Base-by-base conservation (phyloP, 2,888 invertebrate genomes). In the Dilophus febrilis region DNA sequence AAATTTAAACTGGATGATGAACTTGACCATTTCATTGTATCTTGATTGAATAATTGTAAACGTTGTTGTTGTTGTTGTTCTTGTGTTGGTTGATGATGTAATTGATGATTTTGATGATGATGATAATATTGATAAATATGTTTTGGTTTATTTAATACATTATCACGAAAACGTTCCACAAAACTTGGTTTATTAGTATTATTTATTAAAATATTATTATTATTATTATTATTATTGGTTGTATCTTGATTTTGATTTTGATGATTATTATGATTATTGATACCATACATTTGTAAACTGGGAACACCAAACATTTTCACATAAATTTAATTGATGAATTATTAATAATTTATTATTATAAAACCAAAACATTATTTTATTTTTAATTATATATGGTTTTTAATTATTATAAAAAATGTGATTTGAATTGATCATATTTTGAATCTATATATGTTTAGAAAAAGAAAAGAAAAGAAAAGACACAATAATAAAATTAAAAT, bases 261-360 rank as follows among this genome's bases (percentile, higher is more conserved):
- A 33, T 32, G 37, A 16, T 34, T 42, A 19, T 32, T 44, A 39
- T 32, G 41, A 32, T 55, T 56, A 44, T n/a, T n/a, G n/a, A 58
- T 48, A 49, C 56, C 58, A 53, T 59, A 57, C 46, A 57, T 54
- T 49, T 58, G 58, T 35, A 53, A 53, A 49, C 53, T 56, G 12
- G 57, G 49, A 46, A 59, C 52, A 46, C 57, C 54, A 45, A 59
- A 59, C 59, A 59, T 59, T 40, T 14, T 50, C 11, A 29, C 4
- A 29, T 10, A 6, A 22, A 22, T 6, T 6, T 22, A 22, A 22
- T 22, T n/a, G n/a, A n/a, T n/a, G n/a, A n/a, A n/a, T n/a, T n/a
- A n/a, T n/a, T n/a, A n/a, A n/a, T n/a, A n/a, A n/a, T n/a, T n/a
- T n/a, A n/a, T n/a, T n/a, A n/a, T n/a, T n/a, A n/a, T n/a, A n/a